Conservation (phyloP, 2,113 vertebrate species). For the Sturnira hondurensis region DNA sequence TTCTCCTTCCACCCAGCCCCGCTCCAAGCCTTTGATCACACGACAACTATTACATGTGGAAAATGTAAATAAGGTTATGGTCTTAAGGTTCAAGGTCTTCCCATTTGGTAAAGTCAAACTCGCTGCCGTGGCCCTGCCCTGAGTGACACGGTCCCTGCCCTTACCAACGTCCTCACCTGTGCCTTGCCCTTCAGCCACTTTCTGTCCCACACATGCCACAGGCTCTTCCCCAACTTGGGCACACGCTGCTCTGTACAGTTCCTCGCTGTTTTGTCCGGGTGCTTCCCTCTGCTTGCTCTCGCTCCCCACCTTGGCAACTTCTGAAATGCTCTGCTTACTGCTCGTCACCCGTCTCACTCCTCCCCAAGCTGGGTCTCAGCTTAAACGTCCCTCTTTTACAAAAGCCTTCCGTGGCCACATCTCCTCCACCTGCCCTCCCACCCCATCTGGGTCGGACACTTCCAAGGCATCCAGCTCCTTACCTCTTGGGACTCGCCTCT, state of each 20-base stretch:
- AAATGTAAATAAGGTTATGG: background rate
- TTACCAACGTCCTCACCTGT: rapidly evolving
- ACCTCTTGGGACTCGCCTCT: background rate
- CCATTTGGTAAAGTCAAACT: background rate
- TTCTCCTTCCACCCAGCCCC: background rate
- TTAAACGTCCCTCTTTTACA: background rate
- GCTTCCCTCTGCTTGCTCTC: background rate
- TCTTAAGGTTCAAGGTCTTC: background rate
- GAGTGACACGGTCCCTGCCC: background rate
- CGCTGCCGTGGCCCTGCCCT: background rate
- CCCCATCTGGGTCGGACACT: no score
- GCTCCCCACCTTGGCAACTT: background rate
- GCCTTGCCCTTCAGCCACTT: background rate
- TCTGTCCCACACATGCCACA: background rate
- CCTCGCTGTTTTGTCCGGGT: background rate
- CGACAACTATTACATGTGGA: background rate
- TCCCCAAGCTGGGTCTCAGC: background rate
- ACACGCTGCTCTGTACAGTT: no score
- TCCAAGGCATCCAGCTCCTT: background rate
- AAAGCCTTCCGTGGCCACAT: background rate
- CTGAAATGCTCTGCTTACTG: background rate
- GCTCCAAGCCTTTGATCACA: background rate
- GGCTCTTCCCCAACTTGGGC: background rate
- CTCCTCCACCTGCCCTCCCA: no score
- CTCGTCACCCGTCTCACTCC: background rate